phyloP scores from a whole-genome alignment of 2,888 invertebrate species.

The Unio delphinus region DNA sequence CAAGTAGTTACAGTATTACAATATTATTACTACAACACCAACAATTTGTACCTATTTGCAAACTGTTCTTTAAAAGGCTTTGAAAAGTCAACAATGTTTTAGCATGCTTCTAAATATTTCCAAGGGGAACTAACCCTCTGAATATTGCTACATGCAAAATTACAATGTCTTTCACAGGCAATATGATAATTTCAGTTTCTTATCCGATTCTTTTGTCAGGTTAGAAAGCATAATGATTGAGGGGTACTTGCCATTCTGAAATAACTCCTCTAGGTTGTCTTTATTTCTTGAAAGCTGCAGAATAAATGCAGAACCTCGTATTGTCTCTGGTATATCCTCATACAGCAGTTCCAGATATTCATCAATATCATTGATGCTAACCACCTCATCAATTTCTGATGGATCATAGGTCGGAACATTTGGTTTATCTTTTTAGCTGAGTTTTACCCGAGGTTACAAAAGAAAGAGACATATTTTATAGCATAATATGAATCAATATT shows the following conservation, averaged over 20 bases:
- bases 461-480: neutral
- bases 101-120: too few species aligned
- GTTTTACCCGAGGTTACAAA: conserved; percentile 59
- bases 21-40: too few species aligned
- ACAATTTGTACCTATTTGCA: too few species aligned
- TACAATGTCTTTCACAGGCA: too few species aligned
- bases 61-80: too few species aligned
- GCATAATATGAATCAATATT: too few species aligned
- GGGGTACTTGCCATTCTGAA: conserved; percentile 85
- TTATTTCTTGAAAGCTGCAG: conserved; percentile 92
- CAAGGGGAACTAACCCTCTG: too few species aligned
- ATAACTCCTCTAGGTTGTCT: conserved; percentile 93
- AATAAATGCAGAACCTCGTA: conserved; percentile 89
- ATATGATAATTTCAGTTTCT: too few species aligned
- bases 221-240: neutral
- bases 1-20: too few species aligned
- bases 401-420: conserved; percentile 65
- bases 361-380: conserved; percentile 88
- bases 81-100: too few species aligned
- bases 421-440: conserved; percentile 62
- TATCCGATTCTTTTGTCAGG: too few species aligned
- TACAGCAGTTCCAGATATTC: conserved; percentile 96
- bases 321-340: conserved; percentile 90
- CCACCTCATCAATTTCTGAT: conserved; percentile 73
- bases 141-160: too few species aligned